Percentiles rank a stretch among this genome's conserved stretches.
Conservation (phyloP, 2,797 vertebrate genomes). For the Platalea minor region DNA sequence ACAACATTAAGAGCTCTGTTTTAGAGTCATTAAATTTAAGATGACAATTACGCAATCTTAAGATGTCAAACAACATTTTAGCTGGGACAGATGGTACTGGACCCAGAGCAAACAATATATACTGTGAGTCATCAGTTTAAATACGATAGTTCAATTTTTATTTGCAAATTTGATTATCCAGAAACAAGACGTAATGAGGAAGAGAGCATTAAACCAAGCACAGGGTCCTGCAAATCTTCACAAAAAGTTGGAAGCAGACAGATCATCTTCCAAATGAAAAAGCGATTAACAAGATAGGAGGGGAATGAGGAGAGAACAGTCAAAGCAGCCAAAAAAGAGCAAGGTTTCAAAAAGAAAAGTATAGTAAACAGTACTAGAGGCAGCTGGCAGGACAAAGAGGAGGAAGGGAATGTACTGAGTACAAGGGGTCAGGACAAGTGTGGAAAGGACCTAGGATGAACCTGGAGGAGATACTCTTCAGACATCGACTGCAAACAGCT, state of each 20-base stretch:
- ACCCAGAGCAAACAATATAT: not conserved
- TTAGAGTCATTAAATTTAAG: slow-evolving; percentile 22
- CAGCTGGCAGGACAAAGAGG: slow-evolving; percentile 11
- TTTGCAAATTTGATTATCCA: slow-evolving; percentile 16
- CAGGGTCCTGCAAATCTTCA: not conserved
- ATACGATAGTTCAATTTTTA: not conserved
- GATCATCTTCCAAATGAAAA: not conserved
- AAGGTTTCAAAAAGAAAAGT: slow-evolving; percentile 8
- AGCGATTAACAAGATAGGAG: not conserved
- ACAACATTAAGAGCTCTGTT: slow-evolving; percentile 3
- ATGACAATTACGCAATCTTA: not conserved
- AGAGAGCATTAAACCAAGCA: not conserved
- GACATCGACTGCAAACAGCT: not conserved
- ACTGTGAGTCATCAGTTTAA: not conserved
- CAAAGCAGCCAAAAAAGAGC: not conserved
- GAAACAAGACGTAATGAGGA: not conserved
- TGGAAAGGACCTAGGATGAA: not conserved
- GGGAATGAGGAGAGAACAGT: not conserved
- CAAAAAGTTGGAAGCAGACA: not conserved
- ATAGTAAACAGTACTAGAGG: slow-evolving; percentile 25
- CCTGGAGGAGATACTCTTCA: not conserved
- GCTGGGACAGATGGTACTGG: slow-evolving; percentile 8
- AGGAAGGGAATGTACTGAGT: slow-evolving; percentile 26
- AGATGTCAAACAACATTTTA: slow-evolving; percentile 23
- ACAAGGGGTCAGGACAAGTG: slow-evolving; percentile 29